These are phyloP conservation scores for Chaetodon auriga DNA, from an alignment of 2,113 vertebrate species.

Conservation along the genomic window DNA sequence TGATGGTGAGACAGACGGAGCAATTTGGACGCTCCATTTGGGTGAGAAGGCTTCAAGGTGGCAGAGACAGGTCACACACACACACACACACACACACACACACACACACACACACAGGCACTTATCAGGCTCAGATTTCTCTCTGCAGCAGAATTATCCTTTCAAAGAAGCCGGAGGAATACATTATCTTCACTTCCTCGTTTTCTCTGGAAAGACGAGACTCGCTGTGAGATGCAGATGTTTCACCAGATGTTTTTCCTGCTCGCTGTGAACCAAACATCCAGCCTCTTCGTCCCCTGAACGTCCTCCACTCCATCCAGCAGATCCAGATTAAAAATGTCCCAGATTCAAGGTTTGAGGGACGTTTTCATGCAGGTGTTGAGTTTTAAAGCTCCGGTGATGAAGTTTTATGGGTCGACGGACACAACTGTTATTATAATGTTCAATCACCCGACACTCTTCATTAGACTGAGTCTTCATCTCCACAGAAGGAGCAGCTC, in stretches of 20 bases:
- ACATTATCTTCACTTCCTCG: background rate
- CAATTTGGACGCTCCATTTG: conserved; percentile 86
- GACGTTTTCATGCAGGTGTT: no score
- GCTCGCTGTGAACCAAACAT: background rate
- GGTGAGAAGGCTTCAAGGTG: conserved; percentile 78
- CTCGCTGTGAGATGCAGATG: background rate
- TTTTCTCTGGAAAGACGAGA: background rate
- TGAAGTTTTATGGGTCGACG: no score
- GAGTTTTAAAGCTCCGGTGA: no score
- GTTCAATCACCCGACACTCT: no score
- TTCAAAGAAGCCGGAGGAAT: background rate
- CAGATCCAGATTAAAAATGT: background rate
- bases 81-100: conserved; percentile 19
- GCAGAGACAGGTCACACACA: conserved; percentile 35
- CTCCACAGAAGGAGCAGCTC: no score
- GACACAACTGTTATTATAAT: no score
- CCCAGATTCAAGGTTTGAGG: no score
- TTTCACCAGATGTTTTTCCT: conserved; percentile 25
- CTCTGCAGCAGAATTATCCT: background rate
- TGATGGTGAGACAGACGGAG: conserved; percentile 84
- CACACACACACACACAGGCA: background rate
- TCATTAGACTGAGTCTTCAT: no score
- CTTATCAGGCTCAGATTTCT: conserved; percentile 1
- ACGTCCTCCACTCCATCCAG: background rate
- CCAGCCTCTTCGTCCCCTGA: background rate